Evolutionary conservation across 2,888 invertebrate species (phyloP), one percentile per base, ranked within the genome.

Genomic region (Agrilus biguttatus): DNA sequence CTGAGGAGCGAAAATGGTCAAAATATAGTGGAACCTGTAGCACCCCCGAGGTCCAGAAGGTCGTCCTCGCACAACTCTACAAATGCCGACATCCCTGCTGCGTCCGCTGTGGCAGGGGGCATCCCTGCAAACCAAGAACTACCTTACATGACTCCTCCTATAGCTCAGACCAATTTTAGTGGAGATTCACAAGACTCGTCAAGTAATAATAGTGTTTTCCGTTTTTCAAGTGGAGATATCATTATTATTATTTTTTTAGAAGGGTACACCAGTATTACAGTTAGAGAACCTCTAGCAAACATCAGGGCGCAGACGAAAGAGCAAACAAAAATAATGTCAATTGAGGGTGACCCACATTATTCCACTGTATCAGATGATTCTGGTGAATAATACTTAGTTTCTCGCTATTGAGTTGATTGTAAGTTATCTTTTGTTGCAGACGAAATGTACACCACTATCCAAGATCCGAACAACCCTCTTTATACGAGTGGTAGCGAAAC

Each of bases 361-460:
- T 85, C 89, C n/a, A 87, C 88, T 1, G 88, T 89, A 1, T 89
- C 89, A 0, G 90, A 90, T 62, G 90, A 90, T 67, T 89, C 89
- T 36, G 87, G 87, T 86, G 63, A 59, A 53, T 51, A 21, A 39
- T 7, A 6, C 5, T 3, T 19, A 13, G 8, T 17, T 37, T 8
- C 14, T 14, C 4, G 5, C 17, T 6, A 7, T 6, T 19, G 21
- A 14, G 8, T 23, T 23, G 34, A 45, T 23, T 19, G n/a, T 21
- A 21, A 7, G 46, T 42, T 45, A 36, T 45, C 35, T 48, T 42
- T 53, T 38, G 46, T 42, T 47, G 1, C 54, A 85, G 89, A 90
- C 62, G 89, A 90, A 67, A 87, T 88, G 73, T 90, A 90, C 62
- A 89, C 89, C 2, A 89, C 89, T 3, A 90, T 90, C 46, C 87